Percentiles rank a stretch among this genome's conserved stretches.
phyloP scores from a whole-genome alignment of 1,140 invertebrate genomes.

The Helicoverpa armigera region DNA sequence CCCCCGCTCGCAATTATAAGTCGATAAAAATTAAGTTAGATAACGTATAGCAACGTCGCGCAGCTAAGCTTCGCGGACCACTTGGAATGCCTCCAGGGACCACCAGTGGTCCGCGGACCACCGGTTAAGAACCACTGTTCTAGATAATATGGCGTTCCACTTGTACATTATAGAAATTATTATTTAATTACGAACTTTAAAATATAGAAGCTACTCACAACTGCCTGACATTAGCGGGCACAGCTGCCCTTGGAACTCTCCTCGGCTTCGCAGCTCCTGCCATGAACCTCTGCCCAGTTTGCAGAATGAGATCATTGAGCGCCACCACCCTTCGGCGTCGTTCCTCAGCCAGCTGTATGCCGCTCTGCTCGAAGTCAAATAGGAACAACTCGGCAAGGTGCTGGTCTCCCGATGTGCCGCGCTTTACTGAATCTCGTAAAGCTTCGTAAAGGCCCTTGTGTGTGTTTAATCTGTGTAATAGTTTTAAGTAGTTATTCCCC shows the following conservation, averaged over 20 bases:
- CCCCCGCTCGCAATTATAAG: too few species aligned
- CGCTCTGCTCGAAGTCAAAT: conserved; percentile 98
- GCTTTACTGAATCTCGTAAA: conserved; percentile 89
- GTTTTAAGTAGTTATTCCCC: too few species aligned
- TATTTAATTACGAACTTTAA: too few species aligned
- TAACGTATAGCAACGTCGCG: too few species aligned
- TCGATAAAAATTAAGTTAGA: too few species aligned
- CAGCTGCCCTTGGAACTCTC: conserved; percentile 87
- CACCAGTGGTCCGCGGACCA: too few species aligned
- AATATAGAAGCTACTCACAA: conserved; percentile 88
- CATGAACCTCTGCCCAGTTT: conserved; percentile 96
- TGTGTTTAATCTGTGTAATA: conserved; percentile 92
- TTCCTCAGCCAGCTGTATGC: conserved; percentile 96
- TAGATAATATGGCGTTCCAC: too few species aligned
- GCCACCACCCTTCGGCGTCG: conserved; percentile 92
- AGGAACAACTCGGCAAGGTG: conserved; percentile 96
- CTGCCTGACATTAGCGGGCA: conserved; percentile 91
- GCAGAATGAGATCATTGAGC: conserved; percentile 93
- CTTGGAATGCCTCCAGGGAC: too few species aligned
- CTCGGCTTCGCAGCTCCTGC: conserved; percentile 90
- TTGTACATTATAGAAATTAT: too few species aligned
- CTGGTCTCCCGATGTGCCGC: conserved; percentile 93
- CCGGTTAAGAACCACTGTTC: too few species aligned
- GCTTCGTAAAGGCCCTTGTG: conserved; percentile 93
- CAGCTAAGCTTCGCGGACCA: too few species aligned